These are phyloP conservation scores for Pachypanchax playfairii DNA, from an alignment of 2,113 vertebrate species.

Conservation along the genomic window DNA sequence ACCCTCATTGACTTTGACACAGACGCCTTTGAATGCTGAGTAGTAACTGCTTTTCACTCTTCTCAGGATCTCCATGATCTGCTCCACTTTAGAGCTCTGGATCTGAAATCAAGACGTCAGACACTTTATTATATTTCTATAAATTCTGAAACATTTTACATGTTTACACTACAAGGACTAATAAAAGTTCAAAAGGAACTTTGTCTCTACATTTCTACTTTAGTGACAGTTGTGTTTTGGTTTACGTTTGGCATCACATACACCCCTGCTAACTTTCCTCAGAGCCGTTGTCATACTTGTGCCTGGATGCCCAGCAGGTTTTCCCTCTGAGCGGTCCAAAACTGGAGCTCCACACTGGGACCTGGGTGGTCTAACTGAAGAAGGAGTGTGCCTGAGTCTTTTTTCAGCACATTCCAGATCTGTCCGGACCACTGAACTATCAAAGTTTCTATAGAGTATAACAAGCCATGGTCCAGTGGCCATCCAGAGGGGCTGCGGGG, in stretches of 20 bases:
- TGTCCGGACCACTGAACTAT: conserved; percentile 76
- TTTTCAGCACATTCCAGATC: conserved; percentile 75
- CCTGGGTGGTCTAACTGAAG: conserved; percentile 72
- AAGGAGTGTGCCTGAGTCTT: conserved; percentile 70
- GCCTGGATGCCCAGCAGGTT: conserved; percentile 80
- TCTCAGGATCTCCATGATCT: conserved; percentile 72
- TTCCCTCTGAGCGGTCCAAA: conserved; percentile 77
- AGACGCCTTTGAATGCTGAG: conserved; percentile 68
- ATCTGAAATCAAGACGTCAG: conserved; percentile 53
- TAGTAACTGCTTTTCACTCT: conserved; percentile 76
- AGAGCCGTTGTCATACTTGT: conserved; percentile 63
- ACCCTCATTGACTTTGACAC: conserved; percentile 74
- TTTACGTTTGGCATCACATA: not conserved
- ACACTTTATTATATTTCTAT: not conserved
- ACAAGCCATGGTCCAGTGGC: conserved; percentile 68
- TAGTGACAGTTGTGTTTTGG: not conserved
- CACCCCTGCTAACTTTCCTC: not conserved
- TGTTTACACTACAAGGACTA: too few species aligned
- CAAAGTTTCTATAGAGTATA: conserved; percentile 80
- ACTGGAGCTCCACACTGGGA: conserved; percentile 77
- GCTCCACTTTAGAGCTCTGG: conserved; percentile 69
- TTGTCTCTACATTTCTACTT: not conserved
- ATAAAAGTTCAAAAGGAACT: too few species aligned
- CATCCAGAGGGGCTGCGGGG: conserved; percentile 66
- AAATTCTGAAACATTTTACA: not conserved